These are phyloP conservation scores for Drosophila anomalata DNA, from an alignment of 2,888 invertebrate genomes.

Conservation along the genomic window DNA sequence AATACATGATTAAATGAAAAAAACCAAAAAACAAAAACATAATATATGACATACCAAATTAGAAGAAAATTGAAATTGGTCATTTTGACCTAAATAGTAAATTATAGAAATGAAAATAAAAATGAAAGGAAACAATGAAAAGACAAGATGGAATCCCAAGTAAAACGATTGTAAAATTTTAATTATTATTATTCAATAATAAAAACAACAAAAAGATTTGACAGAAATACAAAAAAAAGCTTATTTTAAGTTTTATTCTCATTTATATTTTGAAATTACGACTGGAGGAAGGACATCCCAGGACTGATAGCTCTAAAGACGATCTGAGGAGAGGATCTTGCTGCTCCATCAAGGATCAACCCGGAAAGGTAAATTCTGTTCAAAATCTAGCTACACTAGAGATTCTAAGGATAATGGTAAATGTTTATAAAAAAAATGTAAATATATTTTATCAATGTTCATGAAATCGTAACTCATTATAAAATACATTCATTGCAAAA, in stretches of 20 bases:
- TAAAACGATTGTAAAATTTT: constrained; percentile 74
- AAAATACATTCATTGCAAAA: constrained; percentile 26
- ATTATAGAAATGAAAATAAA: constrained; percentile 66
- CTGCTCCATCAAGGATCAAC: not conserved
- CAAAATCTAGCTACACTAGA: not conserved
- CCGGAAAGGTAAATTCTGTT: constrained; percentile 39
- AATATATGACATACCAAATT: constrained; percentile 63
- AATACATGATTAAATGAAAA: constrained; percentile 49
- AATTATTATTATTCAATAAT: constrained; percentile 78
- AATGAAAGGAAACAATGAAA: constrained; percentile 50
- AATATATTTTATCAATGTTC: constrained; percentile 27
- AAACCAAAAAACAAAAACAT: constrained; percentile 36
- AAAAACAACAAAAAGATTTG: constrained; percentile 71
- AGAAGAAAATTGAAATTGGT: constrained; percentile 75
- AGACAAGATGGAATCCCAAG: constrained; percentile 53
- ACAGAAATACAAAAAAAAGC: constrained; percentile 56
- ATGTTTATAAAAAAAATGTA: constrained; percentile 13
- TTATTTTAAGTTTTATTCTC: constrained; percentile 36
- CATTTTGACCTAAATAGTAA: constrained; percentile 80
- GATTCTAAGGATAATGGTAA: constrained; percentile 7
- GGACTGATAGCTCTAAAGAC: not conserved
- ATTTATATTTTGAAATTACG: not conserved
- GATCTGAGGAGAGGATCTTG: not conserved
- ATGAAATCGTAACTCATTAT: constrained; percentile 11
- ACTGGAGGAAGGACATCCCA: not conserved